Conservation (phyloP, 2,797 vertebrate genomes). For the Kryptopterus vitreolus region DNA sequence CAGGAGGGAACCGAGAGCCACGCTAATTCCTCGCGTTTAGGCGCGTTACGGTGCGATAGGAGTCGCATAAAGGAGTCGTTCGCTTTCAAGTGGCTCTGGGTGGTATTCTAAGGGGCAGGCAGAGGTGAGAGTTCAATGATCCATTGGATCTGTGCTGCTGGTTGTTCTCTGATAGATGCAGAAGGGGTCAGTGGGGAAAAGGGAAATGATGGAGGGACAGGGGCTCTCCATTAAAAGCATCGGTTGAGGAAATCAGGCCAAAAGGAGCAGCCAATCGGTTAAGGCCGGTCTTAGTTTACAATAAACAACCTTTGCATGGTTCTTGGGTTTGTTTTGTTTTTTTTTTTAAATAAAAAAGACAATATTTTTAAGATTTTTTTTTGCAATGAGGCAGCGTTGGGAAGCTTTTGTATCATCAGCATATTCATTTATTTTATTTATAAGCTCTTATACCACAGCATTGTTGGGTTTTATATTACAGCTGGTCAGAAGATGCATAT, state of each 20-base stretch:
- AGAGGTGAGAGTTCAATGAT: slow-evolving; percentile 56
- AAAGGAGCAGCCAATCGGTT: slow-evolving; percentile 83
- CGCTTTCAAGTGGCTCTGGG: slow-evolving; percentile 31
- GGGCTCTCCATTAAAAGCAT: slow-evolving; percentile 77
- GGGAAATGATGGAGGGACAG: slow-evolving; percentile 53
- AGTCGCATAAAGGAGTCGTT: slow-evolving; percentile 16
- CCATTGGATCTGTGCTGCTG: slow-evolving; percentile 92
- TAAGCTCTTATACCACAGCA: slow-evolving; percentile 25
- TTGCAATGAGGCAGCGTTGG: slow-evolving; percentile 94
- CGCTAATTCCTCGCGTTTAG: slow-evolving; percentile 13
- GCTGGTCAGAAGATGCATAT: not conserved
- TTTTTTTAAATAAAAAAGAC: slow-evolving; percentile 58
- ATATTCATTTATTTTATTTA: slow-evolving; percentile 20
- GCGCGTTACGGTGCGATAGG: not conserved
- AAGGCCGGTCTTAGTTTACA: slow-evolving; percentile 57
- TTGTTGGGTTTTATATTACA: not conserved
- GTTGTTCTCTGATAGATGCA: slow-evolving; percentile 91
- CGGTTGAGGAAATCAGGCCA: slow-evolving; percentile 86
- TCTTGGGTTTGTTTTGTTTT: no score
- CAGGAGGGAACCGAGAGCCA: slow-evolving; percentile 18
- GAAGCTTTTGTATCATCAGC: slow-evolving; percentile 38
- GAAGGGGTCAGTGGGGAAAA: slow-evolving; percentile 61
- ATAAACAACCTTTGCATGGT: slow-evolving; percentile 16
- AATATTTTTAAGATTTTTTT: slow-evolving; percentile 59
- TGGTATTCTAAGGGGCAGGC: slow-evolving; percentile 40